Conservation (phyloP, 2,797 vertebrate genomes). For the Gastrophryne carolinensis region DNA sequence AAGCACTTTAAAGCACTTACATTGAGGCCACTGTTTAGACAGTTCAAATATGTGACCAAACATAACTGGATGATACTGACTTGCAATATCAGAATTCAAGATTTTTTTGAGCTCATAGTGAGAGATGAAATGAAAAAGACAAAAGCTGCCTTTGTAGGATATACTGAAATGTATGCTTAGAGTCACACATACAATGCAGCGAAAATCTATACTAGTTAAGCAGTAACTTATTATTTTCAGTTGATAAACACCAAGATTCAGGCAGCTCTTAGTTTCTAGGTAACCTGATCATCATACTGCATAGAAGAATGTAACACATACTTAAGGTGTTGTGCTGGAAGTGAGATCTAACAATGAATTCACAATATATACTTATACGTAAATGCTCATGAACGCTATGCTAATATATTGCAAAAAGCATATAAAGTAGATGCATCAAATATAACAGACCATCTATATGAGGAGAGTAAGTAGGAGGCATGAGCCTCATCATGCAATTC, state of each 20-base stretch:
- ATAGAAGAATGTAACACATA: neutral
- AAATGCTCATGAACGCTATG: too few relatives aligned
- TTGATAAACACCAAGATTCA: neutral
- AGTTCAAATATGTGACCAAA: too few relatives aligned
- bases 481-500: too few relatives aligned
- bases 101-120: too few relatives aligned
- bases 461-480: too few relatives aligned
- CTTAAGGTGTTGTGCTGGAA: neutral
- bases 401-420: too few relatives aligned
- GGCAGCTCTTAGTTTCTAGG: neutral
- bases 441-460: too few relatives aligned
- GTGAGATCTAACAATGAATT: neutral
- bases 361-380: neutral
- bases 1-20: too few relatives aligned
- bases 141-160: conserved; percentile 10
- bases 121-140: neutral
- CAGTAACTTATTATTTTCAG: conserved; percentile 18
- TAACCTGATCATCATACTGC: conserved; percentile 10
- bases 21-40: too few relatives aligned
- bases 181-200: neutral
- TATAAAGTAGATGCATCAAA: too few relatives aligned
- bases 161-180: neutral
- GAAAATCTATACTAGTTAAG: conserved; percentile 25
- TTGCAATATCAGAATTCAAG: too few relatives aligned
- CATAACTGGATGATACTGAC: too few relatives aligned